Evolutionary conservation across 2,797 vertebrate genomes (phyloP).

Genomic region (Rousettus madagascariensis): DNA sequence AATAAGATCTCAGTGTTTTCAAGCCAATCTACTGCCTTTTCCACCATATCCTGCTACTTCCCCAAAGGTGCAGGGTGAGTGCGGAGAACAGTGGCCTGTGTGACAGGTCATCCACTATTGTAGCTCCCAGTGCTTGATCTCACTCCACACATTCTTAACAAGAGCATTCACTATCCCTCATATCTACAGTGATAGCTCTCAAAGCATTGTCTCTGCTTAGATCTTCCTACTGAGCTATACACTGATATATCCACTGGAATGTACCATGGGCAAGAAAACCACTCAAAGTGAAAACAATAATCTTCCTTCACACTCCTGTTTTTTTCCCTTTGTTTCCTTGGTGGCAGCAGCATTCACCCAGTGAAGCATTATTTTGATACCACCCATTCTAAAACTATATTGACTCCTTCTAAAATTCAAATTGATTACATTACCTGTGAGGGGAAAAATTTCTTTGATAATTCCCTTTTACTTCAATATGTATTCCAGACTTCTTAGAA

Average conservation of each 20-base stretch:
- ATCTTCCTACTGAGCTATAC: background rate
- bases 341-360: background rate
- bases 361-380: background rate
- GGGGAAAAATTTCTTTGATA: background rate
- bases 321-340: background rate
- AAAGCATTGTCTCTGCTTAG: background rate
- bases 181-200: background rate
- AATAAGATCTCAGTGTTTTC: background rate
- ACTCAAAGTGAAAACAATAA: background rate
- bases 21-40: background rate
- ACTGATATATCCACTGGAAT: background rate
- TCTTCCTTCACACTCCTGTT: background rate
- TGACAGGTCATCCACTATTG: background rate
- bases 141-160: background rate
- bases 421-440: background rate
- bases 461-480: background rate
- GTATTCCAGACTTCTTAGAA: background rate
- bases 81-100: fast-evolving
- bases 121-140: background rate
- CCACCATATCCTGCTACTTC: background rate
- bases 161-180: background rate
- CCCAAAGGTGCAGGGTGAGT: background rate
- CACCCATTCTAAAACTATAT: background rate
- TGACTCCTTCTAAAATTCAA: background rate
- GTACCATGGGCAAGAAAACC: background rate